Evolutionary conservation across 2,888 invertebrate genomes (phyloP).

Genomic region (Andrena fulva): DNA sequence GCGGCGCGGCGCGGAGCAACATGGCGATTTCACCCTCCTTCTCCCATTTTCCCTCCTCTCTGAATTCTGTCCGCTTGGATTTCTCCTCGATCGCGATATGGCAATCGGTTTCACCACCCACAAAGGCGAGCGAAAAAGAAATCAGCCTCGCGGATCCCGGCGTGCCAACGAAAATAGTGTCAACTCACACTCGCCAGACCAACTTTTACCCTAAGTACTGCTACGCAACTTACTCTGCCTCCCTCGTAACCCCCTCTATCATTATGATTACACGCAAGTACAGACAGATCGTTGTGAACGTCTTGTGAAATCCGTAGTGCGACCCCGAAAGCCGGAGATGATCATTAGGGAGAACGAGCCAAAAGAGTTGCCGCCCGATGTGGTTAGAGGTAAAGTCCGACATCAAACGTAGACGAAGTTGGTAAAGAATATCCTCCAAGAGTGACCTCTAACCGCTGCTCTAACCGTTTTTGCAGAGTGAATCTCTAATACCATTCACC

Average conservation of each 20-base stretch:
- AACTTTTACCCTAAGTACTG: too few relatives aligned
- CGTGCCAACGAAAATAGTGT: too few relatives aligned
- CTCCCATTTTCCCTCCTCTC: too few relatives aligned
- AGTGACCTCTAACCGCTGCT: conserved; percentile 52
- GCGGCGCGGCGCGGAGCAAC: too few relatives aligned
- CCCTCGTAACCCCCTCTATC: conserved; percentile 22
- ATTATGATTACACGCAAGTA: conserved; percentile 47
- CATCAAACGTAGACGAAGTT: conserved; percentile 33
- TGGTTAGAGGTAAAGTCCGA: conserved; percentile 91
- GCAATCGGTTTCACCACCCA: too few relatives aligned
- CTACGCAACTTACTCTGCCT: not conserved
- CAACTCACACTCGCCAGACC: too few relatives aligned
- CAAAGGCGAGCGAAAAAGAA: too few relatives aligned
- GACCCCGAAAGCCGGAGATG: conserved; percentile 92
- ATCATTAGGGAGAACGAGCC: conserved; percentile 97
- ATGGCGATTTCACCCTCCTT: not conserved
- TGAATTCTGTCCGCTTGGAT: too few relatives aligned
- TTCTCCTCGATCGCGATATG: too few relatives aligned
- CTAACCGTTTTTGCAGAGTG: conserved; percentile 62
- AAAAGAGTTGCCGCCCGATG: conserved; percentile 95
- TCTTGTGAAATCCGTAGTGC: conserved; percentile 85
- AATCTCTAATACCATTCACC: conserved; percentile 29
- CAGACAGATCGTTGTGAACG: conserved; percentile 69
- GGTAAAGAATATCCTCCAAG: conserved; percentile 11
- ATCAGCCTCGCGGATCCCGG: too few relatives aligned